These are phyloP conservation scores for Eurytoma californica DNA, from an alignment of 2,888 invertebrate species.

Conservation along the genomic window DNA sequence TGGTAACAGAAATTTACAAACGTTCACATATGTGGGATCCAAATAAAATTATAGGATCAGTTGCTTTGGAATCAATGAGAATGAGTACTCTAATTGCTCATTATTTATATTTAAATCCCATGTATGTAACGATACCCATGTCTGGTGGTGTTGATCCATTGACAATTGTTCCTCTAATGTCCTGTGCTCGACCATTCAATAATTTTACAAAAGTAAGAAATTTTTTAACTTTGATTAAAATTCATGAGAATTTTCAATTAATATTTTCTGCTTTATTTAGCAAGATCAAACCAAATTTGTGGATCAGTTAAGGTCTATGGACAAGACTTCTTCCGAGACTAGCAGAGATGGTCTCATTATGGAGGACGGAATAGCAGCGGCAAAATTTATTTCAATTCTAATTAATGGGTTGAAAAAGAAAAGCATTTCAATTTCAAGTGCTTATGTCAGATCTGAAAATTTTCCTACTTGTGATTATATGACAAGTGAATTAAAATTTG, in stretches of 20 bases:
- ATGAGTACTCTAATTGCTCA: constrained; percentile 66
- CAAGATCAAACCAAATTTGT: constrained; percentile 62
- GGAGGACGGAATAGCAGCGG: constrained; percentile 64
- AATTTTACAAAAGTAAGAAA: constrained; percentile 61
- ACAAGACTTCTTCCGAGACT: constrained; percentile 59
- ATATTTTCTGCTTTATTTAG: constrained; percentile 54
- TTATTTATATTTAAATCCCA: constrained; percentile 65
- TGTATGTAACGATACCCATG: constrained; percentile 66
- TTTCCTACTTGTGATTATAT: constrained; percentile 67
- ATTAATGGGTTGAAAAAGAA: constrained; percentile 63
- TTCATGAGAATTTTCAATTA: neutral
- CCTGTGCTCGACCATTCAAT: constrained; percentile 63
- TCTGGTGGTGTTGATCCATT: constrained; percentile 67
- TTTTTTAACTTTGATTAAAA: neutral
- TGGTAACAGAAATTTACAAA: constrained; percentile 68
- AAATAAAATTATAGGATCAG: constrained; percentile 67
- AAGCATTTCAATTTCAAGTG: constrained; percentile 62
- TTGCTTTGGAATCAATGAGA: constrained; percentile 64
- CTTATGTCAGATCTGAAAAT: constrained; percentile 67
- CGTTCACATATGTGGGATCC: constrained; percentile 64
- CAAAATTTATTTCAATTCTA: constrained; percentile 65
- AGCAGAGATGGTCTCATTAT: constrained; percentile 59
- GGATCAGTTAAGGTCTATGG: constrained; percentile 61
- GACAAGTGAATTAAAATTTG: constrained; percentile 65
- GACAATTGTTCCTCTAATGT: constrained; percentile 67